A percentile compares a stretch with the other conserved stretches of the same genome.
Evolutionary conservation across 2,888 invertebrate species (phyloP).

Genomic region (Acanthopleura granulata): DNA sequence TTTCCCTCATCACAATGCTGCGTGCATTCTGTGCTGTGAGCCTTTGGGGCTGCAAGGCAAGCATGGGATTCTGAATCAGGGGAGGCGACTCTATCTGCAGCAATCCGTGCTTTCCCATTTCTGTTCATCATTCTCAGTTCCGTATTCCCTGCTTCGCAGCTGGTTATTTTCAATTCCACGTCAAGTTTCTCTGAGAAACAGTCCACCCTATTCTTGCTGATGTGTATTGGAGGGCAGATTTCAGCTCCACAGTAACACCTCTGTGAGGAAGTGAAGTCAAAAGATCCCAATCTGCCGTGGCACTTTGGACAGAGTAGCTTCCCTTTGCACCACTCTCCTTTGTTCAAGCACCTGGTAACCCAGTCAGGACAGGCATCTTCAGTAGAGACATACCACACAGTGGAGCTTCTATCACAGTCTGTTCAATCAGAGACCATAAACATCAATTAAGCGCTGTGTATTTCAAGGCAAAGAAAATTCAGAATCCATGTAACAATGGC

Average conservation of each 20-base stretch:
- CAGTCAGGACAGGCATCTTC: not conserved
- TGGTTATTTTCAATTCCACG: too few relatives aligned
- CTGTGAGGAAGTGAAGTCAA: constrained; percentile 36
- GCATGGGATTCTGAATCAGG: too few relatives aligned
- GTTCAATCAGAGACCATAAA: not conserved
- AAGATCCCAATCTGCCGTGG: constrained; percentile 40
- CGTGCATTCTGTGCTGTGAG: too few relatives aligned
- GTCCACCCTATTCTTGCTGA: constrained; percentile 36
- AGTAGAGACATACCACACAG: not conserved
- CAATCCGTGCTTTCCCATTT: too few relatives aligned
- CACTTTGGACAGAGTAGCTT: constrained; percentile 42
- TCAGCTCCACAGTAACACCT: constrained; percentile 31
- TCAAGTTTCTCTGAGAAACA: not conserved
- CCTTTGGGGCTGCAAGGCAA: too few relatives aligned
- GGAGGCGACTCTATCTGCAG: too few relatives aligned
- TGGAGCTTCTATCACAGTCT: not conserved
- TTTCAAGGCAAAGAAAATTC: too few relatives aligned
- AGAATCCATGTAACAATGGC: too few relatives aligned
- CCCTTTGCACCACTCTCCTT: constrained; percentile 36
- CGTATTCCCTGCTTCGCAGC: too few relatives aligned
- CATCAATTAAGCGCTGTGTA: not conserved
- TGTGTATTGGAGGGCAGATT: constrained; percentile 30
- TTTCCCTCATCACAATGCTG: too few relatives aligned
- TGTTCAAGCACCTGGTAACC: not conserved
- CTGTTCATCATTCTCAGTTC: too few relatives aligned